Base-by-base conservation (phyloP, 2,113 vertebrate genomes). In the Hemibagrus wyckioides region DNA sequence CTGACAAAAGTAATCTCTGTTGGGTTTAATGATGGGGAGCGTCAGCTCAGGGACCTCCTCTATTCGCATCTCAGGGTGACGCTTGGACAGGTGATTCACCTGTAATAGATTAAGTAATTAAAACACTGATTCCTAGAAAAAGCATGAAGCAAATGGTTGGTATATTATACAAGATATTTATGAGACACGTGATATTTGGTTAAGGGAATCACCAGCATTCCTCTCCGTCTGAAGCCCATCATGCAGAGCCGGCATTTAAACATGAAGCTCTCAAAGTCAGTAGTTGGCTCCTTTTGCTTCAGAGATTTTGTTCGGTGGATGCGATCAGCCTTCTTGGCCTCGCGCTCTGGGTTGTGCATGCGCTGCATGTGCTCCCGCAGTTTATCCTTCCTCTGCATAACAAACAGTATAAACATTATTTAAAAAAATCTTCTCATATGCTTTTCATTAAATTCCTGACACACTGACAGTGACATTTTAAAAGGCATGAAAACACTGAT, bases 81-180 rank as follows among this genome's bases (percentile, higher is more conserved):
- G 96, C 92, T 99, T 99, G 88, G 98, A 99, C 92, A 99, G 94
- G 92, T 99, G 98, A 95, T 99, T 99, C 30, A 99, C 98, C 98
- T 99, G 92, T 1, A 82, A 15, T 28, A n/a, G 86, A 41, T 48
- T 9, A 73, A 30, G 4, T 25, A 17, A 30, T 80, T 57, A 25
- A 56, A 80, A 80, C 9, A 23, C 15, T 36, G 77, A 39, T 80
- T 80, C 2, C 14, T 77, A 21, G 14, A 52, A 30, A 36, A 59
- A 81, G 1, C 33, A 57, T 33, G 33, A 25, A 3, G 8, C 8
- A 75, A 75, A 73, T 73, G 28, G n/a, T n/a, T 30, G 44, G 0
- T 48, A 50, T 48, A 76, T 48, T 50, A n/a, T 9, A 11, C 75
- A 80, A 80, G 76, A 36, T 80, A 21, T 25, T 56, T 14, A 59